Evolutionary conservation across 37 sponge, comb jelly and placozoan genomes (phyloP), one percentile per base, ranked within the genome.

Genomic region (Aplysina aerophoba): DNA sequence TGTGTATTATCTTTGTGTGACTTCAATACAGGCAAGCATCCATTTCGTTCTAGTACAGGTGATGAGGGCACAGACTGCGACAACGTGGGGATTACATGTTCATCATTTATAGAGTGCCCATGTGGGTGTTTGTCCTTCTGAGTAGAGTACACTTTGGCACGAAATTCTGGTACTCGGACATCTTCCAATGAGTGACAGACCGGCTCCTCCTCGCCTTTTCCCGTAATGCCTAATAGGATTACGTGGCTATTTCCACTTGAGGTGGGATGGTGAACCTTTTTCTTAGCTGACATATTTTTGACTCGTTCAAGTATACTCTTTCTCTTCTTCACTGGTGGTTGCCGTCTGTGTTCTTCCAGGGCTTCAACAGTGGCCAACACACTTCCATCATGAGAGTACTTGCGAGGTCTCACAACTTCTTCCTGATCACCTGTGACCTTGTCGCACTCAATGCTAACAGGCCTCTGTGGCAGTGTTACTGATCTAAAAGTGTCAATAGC

Each of bases 61-160:
- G 78, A 75, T 0, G 78, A 75, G 1, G 78, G 78, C 1, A 75
- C 78, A 41, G 78, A 75, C 39, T 75, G 78, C 16, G 78, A 75
- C 37, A 75, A 24, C 22, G 44, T 24, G 8, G 50, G 50, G 6
- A 44, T 44, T 31, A 13, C 20, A 36, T 53, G 53, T 24, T 75
- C 44, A 2, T 75, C 39, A 53, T 4, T 5, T 8, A 19, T 5
- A 16, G 11, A 24, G 1, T 50, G 37, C 20, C 53, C 54, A 40
- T 75, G 54, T 40, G 54, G 53, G 50, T 44, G 50, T 8, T 44
- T 44, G 8, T 44, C 50, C 44, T 75, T 41, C 20, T 19, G 21
- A 22, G 2, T 75, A 53, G 22, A 21, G 24, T 24, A 75, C n/a
- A 50, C 37, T 41, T 40, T 24, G 16, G 14, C 54, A 75, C 13